These are phyloP conservation scores for Endomychus coccineus DNA, from an alignment of 2,888 invertebrate genomes.

Conservation along the genomic window DNA sequence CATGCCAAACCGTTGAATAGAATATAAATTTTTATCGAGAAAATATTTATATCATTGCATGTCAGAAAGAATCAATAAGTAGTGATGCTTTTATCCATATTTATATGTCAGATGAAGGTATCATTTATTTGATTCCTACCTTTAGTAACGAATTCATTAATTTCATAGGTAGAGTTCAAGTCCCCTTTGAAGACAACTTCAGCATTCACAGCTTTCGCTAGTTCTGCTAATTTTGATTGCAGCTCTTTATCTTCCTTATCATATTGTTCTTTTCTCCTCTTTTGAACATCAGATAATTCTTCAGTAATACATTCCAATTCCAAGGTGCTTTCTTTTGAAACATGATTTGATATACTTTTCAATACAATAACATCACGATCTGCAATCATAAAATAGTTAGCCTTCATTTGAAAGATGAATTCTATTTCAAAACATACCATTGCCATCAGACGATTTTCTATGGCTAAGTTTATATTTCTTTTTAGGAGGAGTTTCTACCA, in stretches of 20 bases:
- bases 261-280: conserved; percentile 54
- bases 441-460: conserved; percentile 38
- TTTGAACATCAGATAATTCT: conserved; percentile 59
- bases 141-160: conserved; percentile 29
- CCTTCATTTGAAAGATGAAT: conserved; percentile 2
- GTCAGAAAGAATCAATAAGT: too few species aligned
- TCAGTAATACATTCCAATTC: conserved; percentile 68
- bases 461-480: conserved; percentile 39
- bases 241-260: conserved; percentile 62
- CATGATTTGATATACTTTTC: conserved; percentile 28
- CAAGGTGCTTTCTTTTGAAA: conserved; percentile 40
- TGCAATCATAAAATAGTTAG: conserved; percentile 17
- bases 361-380: conserved; percentile 40
- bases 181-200: conserved; percentile 61
- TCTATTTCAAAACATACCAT: conserved; percentile 25
- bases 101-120: too few species aligned
- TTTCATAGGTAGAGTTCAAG: conserved; percentile 57
- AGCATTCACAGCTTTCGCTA: conserved; percentile 53
- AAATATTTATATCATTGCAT: too few species aligned
- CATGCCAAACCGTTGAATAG: too few species aligned
- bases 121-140: too few species aligned
- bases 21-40: too few species aligned
- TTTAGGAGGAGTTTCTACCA: conserved; percentile 34
- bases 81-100: too few species aligned
- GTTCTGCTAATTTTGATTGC: conserved; percentile 52